A percentile compares a stretch with the other conserved stretches of the same genome.
Conservation (phyloP, 2,113 vertebrate species). For the Rhinoderma darwinii region DNA sequence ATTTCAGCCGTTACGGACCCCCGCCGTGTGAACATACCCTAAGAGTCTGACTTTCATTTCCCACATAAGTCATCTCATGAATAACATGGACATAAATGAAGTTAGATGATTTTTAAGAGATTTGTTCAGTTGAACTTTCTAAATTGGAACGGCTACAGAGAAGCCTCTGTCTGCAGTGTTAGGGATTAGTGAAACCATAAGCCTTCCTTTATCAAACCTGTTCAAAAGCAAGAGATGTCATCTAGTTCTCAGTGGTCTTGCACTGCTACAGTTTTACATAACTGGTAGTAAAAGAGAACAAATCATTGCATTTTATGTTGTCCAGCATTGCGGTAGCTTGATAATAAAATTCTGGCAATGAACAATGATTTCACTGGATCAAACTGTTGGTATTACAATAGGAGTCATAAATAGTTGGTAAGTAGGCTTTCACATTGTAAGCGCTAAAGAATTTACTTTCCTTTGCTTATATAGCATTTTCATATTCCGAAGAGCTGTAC, state of each 20-base stretch:
- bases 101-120: not conserved
- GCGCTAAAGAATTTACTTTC: too few species aligned
- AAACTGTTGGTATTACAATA: not conserved
- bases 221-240: not conserved
- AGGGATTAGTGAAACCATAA: constrained; percentile 1
- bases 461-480: too few species aligned
- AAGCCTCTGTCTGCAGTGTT: not conserved
- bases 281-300: not conserved
- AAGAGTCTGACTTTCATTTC: constrained; percentile 13
- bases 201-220: not conserved
- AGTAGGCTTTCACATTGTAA: too few species aligned
- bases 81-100: constrained; percentile 13
- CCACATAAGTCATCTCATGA: constrained; percentile 4
- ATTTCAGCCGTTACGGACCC: too few species aligned
- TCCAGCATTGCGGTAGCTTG: not conserved
- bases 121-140: not conserved
- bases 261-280: not conserved
- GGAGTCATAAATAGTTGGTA: not conserved
- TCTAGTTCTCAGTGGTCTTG: not conserved
- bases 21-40: too few species aligned
- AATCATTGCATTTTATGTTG: not conserved
- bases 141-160: not conserved
- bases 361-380: not conserved
- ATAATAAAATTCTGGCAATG: not conserved
- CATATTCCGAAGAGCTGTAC: too few species aligned